Evolutionary conservation across 37 sponge, comb jelly and placozoan species (phyloP).

Genomic region (Geodia barretti): DNA sequence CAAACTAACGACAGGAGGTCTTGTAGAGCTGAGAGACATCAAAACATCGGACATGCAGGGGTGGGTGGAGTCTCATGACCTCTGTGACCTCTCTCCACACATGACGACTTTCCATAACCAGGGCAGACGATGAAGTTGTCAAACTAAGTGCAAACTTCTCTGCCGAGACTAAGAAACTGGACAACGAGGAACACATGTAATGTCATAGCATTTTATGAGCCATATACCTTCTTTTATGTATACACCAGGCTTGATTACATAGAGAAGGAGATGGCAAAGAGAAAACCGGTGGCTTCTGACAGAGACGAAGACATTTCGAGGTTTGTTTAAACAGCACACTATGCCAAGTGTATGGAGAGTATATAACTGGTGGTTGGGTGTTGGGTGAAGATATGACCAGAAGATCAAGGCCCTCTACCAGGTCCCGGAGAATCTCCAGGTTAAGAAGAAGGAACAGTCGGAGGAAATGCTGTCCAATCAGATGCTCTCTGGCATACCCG

Average conservation of each 20-base stretch:
- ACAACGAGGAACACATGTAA: slow-evolving; percentile 87
- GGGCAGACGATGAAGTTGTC: slow-evolving; percentile 65
- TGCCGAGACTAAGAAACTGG: slow-evolving; percentile 78
- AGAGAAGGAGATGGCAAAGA: slow-evolving; percentile 78
- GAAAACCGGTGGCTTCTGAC: slow-evolving; percentile 8
- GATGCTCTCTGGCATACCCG: slow-evolving; percentile 93
- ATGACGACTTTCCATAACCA: too few species aligned
- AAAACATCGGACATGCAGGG: slow-evolving; percentile 18
- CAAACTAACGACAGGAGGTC: slow-evolving; percentile 87
- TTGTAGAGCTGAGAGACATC: slow-evolving; percentile 62
- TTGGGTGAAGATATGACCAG: slow-evolving; percentile 55
- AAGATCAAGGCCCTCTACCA: slow-evolving; percentile 72
- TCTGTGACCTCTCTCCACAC: too few species aligned
- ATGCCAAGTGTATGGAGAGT: not conserved
- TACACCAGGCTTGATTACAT: slow-evolving; percentile 82
- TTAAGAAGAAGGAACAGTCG: slow-evolving; percentile 35
- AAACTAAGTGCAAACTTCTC: slow-evolving; percentile 75
- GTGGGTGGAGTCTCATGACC: not conserved
- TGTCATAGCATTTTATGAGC: not conserved
- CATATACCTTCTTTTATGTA: not conserved
- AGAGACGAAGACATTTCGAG: slow-evolving; percentile 23
- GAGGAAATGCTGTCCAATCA: slow-evolving; percentile 96
- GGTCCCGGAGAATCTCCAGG: slow-evolving; percentile 64
- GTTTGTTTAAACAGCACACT: not conserved
- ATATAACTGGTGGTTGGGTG: not conserved